phyloP scores from a whole-genome alignment of 2,113 vertebrate species.

The Misgurnus anguillicaudatus region DNA sequence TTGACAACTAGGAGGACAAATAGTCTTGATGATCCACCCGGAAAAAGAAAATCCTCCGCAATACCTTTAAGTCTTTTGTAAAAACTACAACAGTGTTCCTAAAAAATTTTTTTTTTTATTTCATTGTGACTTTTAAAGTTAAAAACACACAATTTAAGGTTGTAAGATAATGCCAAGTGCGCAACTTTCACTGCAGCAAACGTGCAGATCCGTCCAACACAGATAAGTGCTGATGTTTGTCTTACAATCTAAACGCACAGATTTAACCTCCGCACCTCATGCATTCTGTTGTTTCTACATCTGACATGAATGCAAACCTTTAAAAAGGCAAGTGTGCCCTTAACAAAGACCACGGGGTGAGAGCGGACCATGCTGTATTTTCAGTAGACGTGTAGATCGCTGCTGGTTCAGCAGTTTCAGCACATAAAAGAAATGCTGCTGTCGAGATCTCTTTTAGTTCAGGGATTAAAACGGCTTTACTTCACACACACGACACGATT shows the following conservation, averaged over 20 bases:
- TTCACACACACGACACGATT: conserved; percentile 40
- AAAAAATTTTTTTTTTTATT: too few relatives aligned
- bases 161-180: background rate
- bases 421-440: conserved; percentile 74
- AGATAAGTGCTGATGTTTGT: background rate
- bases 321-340: background rate
- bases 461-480: conserved; percentile 73
- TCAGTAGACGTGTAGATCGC: conserved; percentile 52
- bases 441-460: conserved; percentile 72
- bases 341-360: background rate
- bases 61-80: too few relatives aligned
- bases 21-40: too few relatives aligned
- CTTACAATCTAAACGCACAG: background rate
- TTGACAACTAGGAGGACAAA: too few relatives aligned
- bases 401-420: conserved; percentile 61
- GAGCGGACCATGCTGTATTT: background rate
- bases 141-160: background rate
- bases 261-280: background rate
- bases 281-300: background rate
- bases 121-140: too few relatives aligned
- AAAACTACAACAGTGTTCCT: too few relatives aligned
- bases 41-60: too few relatives aligned
- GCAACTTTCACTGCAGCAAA: too few relatives aligned
- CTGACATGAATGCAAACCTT: background rate
- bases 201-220: too few relatives aligned